Percentiles rank a stretch among this genome's conserved stretches.
These are phyloP conservation scores for Microplitis demolitor DNA, from an alignment of 1,140 invertebrate species.

Conservation along the genomic window DNA sequence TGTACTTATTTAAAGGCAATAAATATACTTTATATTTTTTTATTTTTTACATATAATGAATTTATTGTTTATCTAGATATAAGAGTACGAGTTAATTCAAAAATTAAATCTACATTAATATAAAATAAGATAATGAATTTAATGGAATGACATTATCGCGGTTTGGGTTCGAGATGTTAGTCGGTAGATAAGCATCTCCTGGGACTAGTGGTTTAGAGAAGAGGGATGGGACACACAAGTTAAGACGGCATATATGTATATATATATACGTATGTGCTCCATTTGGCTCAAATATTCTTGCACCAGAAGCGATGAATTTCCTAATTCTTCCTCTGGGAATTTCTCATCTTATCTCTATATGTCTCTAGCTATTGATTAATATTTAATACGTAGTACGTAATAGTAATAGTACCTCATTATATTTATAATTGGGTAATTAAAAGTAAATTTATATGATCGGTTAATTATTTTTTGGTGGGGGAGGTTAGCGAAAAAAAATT, in stretches of 20 bases:
- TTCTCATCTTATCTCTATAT: constrained; percentile 24
- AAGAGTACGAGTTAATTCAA: too few relatives aligned
- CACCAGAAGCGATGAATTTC: constrained; percentile 16
- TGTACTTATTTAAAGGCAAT: too few relatives aligned
- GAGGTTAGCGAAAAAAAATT: too few relatives aligned
- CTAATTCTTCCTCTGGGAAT: constrained; percentile 1
- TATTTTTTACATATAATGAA: too few relatives aligned
- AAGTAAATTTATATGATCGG: too few relatives aligned
- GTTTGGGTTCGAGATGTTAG: constrained; percentile 32
- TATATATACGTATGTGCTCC: constrained; percentile 23
- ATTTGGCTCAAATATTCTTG: not conserved
- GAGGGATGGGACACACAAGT: constrained; percentile 36
- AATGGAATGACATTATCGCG: constrained; percentile 4
- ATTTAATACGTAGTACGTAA: not conserved
- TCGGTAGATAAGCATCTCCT: constrained; percentile 39
- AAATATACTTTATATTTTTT: too few relatives aligned
- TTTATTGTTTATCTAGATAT: too few relatives aligned
- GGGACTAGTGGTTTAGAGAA: constrained; percentile 30
- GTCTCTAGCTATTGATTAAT: constrained; percentile 13
- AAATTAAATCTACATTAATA: constrained; percentile 4
- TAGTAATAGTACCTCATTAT: too few relatives aligned
- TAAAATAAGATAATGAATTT: not conserved
- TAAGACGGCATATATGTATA: constrained; percentile 31
- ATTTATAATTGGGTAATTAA: too few relatives aligned
- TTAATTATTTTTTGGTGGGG: too few relatives aligned